Evolutionary conservation across 2,888 invertebrate species (phyloP), one percentile per base, ranked within the genome.

Genomic region (Euzetes globulus): DNA sequence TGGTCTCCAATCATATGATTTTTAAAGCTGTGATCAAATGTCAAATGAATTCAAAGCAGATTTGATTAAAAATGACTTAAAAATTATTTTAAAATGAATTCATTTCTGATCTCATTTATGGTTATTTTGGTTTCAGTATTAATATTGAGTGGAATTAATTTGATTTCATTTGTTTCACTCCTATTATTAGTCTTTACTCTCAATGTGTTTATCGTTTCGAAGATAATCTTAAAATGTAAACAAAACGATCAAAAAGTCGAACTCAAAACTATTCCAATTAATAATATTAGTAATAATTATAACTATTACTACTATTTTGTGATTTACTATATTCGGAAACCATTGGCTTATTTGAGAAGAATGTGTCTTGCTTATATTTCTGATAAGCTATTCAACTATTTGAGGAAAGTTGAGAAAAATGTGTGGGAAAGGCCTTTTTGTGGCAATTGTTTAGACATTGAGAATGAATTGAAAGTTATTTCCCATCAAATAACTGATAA

Each of bases 391-490:
- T 47, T 9, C 4, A 33, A 33, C 9, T 47, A 47, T 47, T 47
- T 47, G 15, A 9, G 2, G 13, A 17, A 2, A 47, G 13, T 47
- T 47, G 15, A n/a, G 15, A n/a, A 2, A 52, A 52, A n/a, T n/a
- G 13, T 6, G 5, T 19, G 13, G 52, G 1, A 7, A 52, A 52
- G 9, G 19, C 19, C 52, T 27, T 65, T 33, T 65, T 65, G 65
- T n/a, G 65, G 65, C 17, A 5, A 65, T 65, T 29, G 37, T 17
- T 37, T 65, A 15, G 33, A 33, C 25, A 45, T 77, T 22, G 70
- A 72, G 45, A 63, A 74, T 19, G 77, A 77, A 68, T 74, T 75
- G n/a, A 71, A 77, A 70, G 58, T 63, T 6, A 63, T 76, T n/a
- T 74, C 74, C 13, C 50, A 29, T 13, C 72, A 75, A 22, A 75